phyloP scores from a whole-genome alignment of 2,797 vertebrate species.

The Spinus olivaceus region DNA sequence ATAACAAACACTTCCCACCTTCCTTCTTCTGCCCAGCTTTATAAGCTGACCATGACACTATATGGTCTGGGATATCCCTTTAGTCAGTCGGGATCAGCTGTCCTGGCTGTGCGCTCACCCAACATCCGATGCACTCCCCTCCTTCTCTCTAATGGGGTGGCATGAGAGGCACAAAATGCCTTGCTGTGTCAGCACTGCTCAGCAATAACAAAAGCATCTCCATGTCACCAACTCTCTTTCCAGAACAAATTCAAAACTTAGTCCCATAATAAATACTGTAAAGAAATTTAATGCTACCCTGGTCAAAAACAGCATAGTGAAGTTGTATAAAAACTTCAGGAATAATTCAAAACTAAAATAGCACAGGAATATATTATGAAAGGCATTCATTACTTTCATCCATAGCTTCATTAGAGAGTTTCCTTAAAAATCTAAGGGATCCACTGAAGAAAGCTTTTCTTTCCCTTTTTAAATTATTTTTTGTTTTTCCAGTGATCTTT shows the following conservation, averaged over 20 bases:
- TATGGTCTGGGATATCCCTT: not conserved
- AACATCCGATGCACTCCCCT: accelerated
- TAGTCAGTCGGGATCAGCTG: not conserved
- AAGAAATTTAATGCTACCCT: not conserved
- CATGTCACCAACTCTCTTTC: not conserved
- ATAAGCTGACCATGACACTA: not conserved
- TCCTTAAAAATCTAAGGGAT: not conserved
- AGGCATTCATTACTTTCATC: not conserved
- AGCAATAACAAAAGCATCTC: not conserved
- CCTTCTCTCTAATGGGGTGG: not conserved
- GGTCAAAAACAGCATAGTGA: not conserved
- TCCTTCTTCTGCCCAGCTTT: not conserved
- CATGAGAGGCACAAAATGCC: not conserved
- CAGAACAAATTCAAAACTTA: not conserved
- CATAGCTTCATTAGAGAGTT: not conserved
- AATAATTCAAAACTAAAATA: not conserved
- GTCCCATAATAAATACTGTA: not conserved
- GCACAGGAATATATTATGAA: not conserved
- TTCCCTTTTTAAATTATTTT: not conserved
- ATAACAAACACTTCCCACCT: not conserved
- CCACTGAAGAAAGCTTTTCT: not conserved
- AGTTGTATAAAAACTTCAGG: not conserved
- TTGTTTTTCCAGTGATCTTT: not conserved
- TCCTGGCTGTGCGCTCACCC: not conserved
- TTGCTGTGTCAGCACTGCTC: not conserved